Base-by-base conservation (phyloP, 2,113 vertebrate genomes). In the Porphyrio hochstetteri region DNA sequence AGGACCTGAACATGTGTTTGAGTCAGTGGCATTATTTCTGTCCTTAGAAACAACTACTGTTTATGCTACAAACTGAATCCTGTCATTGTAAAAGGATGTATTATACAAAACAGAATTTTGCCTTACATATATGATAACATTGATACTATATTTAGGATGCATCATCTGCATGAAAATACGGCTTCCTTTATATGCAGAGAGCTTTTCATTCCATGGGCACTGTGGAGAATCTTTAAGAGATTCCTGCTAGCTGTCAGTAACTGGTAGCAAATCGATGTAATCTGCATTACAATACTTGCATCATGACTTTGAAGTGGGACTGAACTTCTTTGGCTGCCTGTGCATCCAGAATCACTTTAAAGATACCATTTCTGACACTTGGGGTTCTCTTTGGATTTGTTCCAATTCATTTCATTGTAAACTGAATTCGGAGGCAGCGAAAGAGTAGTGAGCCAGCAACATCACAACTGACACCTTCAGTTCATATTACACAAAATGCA, bases 221-320 rank as follows among this genome's bases (percentile, higher is more conserved):
- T 50, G 52, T 63, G 92, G 70, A 82, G 91, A 92, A 92, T 93
- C 82, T 86, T 93, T 50, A 94, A 91, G 82, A 82, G 82, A 77
- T 86, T 94, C 75, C 75, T 75, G n/a, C 20, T 88, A 95, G 91
- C 94, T 94, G 68, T 92, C 83, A 92, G 79, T 82, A 95, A 88
- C 86, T 19, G 75, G 78, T 76, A 50, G 75, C 64, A 93, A 96
- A 95, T 95, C 80, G 31, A 95, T 96, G 84, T 91, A 86, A 95
- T 93, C 69, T 96, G 79, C 86, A 92, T 95, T 87, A 94, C 70
- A 92, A 96, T 96, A 60, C 95, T 82, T 75, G 92, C 87, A 93
- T 95, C 95, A 81, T 23, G 91, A 65, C 90, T 97, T 93, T 93
- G 72, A 68, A 93, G 72, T 87, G 80, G 71, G 21, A 82, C 90